Evolutionary conservation across 2,888 invertebrate species (phyloP), one percentile per base, ranked within the genome.

Genomic region (Clostera curtula): DNA sequence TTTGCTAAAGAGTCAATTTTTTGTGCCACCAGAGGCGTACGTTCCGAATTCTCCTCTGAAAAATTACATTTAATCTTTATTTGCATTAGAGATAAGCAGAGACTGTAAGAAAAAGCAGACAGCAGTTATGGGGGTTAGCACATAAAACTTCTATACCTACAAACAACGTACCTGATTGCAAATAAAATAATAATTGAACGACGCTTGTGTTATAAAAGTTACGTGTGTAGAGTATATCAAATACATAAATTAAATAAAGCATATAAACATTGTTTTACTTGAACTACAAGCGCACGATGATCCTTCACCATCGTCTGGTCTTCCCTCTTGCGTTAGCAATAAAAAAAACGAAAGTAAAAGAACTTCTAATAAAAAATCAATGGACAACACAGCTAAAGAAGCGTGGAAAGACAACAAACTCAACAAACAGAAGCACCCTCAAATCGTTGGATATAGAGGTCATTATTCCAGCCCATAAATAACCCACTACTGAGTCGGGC

Each of bases 1-100:
- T 90, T 92, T 12, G 91, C 91, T 31, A 93, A 74, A 35, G 90
- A 91, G 70, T 93, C 93, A 49, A 90, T 88, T 70, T 91, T 90
- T 74, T 89, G 86, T 46, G 89, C 85, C 56, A 91, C 88, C 31
- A 90, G 82, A 12, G 90, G 90, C 12, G 90, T 86, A 37, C 88
- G 88, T 57, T 88, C 89, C 0, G 79, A 69, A 36, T 56, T 80
- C 43, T 83, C 83, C 39, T 83, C 83, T 83, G 49, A 3, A 62
- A 62, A 19, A n/a, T 20, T 10, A 12, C n/a, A 1, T 9, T 24
- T 1, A 6, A 18, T 18, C 6, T 8, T 8, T n/a, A 18, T 18
- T 18, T 8, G 8, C n/a, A n/a, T 18, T n/a, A n/a, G 3, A 8
- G 8, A 18, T 2, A 6, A n/a, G 7, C n/a, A 9, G 8, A 18